phyloP scores from a whole-genome alignment of 2,888 invertebrate genomes.

The Limnephilus lunatus region DNA sequence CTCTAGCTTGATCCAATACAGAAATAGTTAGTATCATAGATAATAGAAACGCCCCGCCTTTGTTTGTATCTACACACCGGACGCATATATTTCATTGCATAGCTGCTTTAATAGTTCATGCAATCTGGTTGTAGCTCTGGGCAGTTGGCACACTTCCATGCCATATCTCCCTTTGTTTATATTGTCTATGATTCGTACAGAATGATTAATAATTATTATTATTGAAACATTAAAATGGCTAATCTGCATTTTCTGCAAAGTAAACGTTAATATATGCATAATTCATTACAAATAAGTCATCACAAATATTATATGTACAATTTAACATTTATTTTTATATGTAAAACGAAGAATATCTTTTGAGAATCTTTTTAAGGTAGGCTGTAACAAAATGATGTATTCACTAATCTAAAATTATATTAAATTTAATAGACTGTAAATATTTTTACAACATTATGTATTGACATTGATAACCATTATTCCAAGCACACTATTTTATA shows the following conservation, averaged over 20 bases:
- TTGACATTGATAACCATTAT: no score
- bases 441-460: neutral
- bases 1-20: no score
- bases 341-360: neutral
- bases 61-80: no score
- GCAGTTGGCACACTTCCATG: neutral
- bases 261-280: neutral
- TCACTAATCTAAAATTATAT: neutral
- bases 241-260: neutral
- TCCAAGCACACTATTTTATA: no score
- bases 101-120: no score
- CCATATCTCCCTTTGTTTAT: no score
- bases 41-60: no score
- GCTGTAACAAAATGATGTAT: neutral
- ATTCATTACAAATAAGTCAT: neutral
- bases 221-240: neutral
- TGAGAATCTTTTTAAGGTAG: neutral
- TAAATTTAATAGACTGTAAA: neutral
- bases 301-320: neutral
- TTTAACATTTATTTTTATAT: neutral
- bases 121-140: no score
- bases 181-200: neutral
- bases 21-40: no score
- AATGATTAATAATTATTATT: neutral
- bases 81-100: no score